Evolutionary conservation across 1,140 invertebrate genomes (phyloP).

Genomic region (Bicyclus anynana): DNA sequence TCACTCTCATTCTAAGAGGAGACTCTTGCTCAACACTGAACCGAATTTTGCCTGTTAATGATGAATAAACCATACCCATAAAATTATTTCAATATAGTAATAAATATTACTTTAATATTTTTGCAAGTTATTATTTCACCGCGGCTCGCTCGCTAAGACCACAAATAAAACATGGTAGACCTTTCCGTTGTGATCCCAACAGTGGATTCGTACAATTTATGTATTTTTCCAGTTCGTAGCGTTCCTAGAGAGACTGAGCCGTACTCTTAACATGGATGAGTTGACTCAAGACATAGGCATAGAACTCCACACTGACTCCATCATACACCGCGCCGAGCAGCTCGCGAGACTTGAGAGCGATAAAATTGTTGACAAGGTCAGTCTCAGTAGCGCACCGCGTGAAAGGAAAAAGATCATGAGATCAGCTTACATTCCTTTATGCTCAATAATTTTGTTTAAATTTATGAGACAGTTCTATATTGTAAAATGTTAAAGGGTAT

Average conservation of each 20-base stretch:
- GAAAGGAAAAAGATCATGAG: conserved; percentile 32
- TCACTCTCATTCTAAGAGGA: too few species aligned
- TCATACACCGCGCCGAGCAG: conserved; percentile 87
- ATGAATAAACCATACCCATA: too few species aligned
- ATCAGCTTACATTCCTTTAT: conserved; percentile 19
- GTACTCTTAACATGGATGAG: conserved; percentile 86
- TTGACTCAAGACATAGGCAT: conserved; percentile 87
- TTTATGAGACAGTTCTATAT: conserved; percentile 8
- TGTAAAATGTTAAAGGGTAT: neutral
- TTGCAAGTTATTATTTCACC: too few species aligned
- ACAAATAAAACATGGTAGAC: too few species aligned
- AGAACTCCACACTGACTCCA: conserved; percentile 87
- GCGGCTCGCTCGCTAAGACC: too few species aligned
- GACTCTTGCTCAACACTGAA: too few species aligned
- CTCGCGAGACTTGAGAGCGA: conserved; percentile 86
- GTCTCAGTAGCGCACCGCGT: conserved; percentile 68
- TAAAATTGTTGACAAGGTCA: conserved; percentile 87
- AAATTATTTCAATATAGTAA: too few species aligned
- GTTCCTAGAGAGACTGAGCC: conserved; percentile 85
- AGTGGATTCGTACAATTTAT: neutral
- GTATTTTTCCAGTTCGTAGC: conserved; percentile 82
- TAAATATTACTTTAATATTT: too few species aligned
- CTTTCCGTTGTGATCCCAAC: too few species aligned
- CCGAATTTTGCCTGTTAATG: too few species aligned
- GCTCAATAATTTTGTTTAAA: neutral